Conservation (phyloP, 2,113 vertebrate species). For the Chlorocebus sabaeus region DNA sequence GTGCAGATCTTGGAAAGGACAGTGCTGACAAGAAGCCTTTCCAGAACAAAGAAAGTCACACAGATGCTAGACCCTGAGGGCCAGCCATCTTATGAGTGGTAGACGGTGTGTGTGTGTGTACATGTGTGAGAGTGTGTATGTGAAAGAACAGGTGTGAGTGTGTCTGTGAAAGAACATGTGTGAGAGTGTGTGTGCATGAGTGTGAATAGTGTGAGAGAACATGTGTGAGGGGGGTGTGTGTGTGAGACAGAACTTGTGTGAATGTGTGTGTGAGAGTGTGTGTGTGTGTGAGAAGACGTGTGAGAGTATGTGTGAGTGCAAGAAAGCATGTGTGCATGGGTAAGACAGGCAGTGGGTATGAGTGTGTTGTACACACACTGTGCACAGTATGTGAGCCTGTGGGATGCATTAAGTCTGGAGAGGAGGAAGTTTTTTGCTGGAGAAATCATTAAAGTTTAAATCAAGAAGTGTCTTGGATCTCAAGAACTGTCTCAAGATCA, state of each 20-base stretch:
- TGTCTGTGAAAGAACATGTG: neutral
- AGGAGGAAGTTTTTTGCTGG: neutral
- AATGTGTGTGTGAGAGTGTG: no score
- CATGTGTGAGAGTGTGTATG: neutral
- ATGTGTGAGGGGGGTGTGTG: neutral
- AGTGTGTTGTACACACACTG: no score
- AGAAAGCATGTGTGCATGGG: neutral
- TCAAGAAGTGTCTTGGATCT: neutral
- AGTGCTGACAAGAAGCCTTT: neutral
- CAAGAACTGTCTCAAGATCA: neutral
- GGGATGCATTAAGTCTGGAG: neutral
- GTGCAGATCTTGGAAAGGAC: neutral
- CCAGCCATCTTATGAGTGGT: neutral
- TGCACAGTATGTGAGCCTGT: neutral
- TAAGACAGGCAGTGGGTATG: neutral
- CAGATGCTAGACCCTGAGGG: neutral
- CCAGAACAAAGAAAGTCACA: slow-evolving; percentile 29
- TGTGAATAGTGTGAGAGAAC: neutral
- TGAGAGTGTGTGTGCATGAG: neutral
- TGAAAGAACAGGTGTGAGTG: neutral
- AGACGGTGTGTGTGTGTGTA: neutral
- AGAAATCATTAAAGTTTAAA: neutral
- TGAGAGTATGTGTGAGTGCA: neutral
- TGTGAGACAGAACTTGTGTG: neutral
- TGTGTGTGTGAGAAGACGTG: neutral